These are phyloP conservation scores for Rhingia campestris DNA, from an alignment of 2,888 invertebrate genomes.

Conservation along the genomic window DNA sequence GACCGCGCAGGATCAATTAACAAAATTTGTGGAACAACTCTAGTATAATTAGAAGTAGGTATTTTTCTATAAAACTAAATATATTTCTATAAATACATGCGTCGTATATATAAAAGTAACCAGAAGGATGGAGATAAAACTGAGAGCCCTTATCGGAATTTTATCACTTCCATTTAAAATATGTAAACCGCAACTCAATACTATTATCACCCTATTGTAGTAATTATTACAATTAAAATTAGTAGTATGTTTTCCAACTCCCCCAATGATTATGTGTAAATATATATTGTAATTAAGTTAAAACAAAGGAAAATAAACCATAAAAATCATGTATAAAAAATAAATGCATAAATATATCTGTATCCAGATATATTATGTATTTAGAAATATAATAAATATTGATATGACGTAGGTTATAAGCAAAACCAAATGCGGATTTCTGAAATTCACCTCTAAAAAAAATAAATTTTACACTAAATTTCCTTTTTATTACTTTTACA, in stretches of 20 bases:
- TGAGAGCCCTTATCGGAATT: constrained; percentile 66
- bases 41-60: constrained; percentile 85
- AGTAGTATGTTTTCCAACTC: constrained; percentile 61
- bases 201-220: constrained; percentile 73
- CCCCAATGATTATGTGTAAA: constrained; percentile 60
- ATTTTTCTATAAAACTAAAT: constrained; percentile 67
- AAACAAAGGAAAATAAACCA: constrained; percentile 34
- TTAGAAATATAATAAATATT: constrained; percentile 66
- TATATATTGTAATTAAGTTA: constrained; percentile 66
- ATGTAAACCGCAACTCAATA: constrained; percentile 59
- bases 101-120: constrained; percentile 54
- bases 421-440: constrained; percentile 72
- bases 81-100: constrained; percentile 65
- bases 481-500: constrained; percentile 62
- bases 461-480: constrained; percentile 54
- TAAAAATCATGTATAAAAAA: constrained; percentile 59
- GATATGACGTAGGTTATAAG: constrained; percentile 70
- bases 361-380: constrained; percentile 56
- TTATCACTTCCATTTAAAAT: constrained; percentile 69
- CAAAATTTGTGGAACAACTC: constrained; percentile 97
- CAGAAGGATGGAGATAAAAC: constrained; percentile 54
- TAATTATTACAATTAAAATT: constrained; percentile 63
- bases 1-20: constrained; percentile 96
- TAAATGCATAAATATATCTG: constrained; percentile 55
- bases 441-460: constrained; percentile 65